A percentile compares a stretch with the other conserved stretches of the same genome.
phyloP scores from a whole-genome alignment of 2,888 invertebrate genomes.

The Acleris literana region DNA sequence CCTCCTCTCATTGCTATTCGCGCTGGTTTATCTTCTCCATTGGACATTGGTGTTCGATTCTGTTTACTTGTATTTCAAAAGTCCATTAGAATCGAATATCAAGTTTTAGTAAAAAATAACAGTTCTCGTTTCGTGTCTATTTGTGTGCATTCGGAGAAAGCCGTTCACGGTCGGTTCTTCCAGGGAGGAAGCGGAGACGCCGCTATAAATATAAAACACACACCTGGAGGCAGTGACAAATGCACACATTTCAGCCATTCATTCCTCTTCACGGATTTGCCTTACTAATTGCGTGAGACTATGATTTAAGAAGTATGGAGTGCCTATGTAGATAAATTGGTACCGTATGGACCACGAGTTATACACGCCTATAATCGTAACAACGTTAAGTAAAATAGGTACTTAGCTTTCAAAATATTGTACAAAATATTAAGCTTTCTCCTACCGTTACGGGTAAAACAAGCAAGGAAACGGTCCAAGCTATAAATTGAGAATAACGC shows the following conservation, averaged over 20 bases:
- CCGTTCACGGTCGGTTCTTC: slow-evolving; percentile 24
- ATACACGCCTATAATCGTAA: slow-evolving; percentile 25
- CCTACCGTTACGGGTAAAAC: slow-evolving; percentile 29
- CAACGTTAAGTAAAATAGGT: slow-evolving; percentile 14
- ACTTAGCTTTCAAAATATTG: slow-evolving; percentile 8
- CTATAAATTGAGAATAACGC: slow-evolving; percentile 14
- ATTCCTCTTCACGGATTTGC: slow-evolving; percentile 23
- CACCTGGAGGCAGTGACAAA: slow-evolving; percentile 36
- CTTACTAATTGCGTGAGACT: slow-evolving; percentile 19
- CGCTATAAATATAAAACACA: slow-evolving; percentile 27
- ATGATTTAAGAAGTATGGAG: slow-evolving; percentile 22
- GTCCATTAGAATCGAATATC: slow-evolving; percentile 35
- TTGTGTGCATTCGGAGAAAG: slow-evolving; percentile 33
- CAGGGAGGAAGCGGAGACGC: slow-evolving; percentile 26
- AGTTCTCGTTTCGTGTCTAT: slow-evolving; percentile 27
- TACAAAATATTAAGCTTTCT: slow-evolving; percentile 30
- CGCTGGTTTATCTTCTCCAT: neutral
- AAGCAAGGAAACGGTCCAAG: slow-evolving; percentile 15
- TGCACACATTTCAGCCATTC: slow-evolving; percentile 20
- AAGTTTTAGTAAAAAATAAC: slow-evolving; percentile 27
- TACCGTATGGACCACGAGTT: neutral
- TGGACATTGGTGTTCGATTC: neutral
- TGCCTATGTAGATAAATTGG: slow-evolving; percentile 2
- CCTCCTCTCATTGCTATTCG: too few species aligned
- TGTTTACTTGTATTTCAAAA: slow-evolving; percentile 23